These are phyloP conservation scores for Cricetomys ansorgei DNA, from an alignment of 2,113 vertebrate species.

Conservation along the genomic window DNA sequence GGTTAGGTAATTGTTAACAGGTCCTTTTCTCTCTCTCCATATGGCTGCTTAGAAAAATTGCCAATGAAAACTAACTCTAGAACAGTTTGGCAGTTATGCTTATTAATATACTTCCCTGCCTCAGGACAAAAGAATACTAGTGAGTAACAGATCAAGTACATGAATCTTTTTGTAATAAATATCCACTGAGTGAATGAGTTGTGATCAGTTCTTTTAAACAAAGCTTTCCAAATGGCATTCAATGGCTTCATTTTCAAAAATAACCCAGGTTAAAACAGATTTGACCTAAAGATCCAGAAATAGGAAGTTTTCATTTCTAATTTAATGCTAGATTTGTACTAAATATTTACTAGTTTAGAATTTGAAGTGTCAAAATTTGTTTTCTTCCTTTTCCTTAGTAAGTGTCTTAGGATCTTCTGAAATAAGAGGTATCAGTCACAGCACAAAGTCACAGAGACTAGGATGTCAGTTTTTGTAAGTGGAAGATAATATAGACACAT, in stretches of 20 bases:
- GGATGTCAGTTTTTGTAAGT: conserved; percentile 50
- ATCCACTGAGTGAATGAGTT: conserved; percentile 52
- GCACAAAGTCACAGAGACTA: conserved; percentile 31
- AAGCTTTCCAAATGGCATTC: conserved; percentile 46
- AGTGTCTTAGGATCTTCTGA: conserved; percentile 53
- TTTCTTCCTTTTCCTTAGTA: conserved; percentile 50
- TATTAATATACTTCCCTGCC: conserved; percentile 54
- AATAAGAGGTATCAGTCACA: conserved; percentile 7
- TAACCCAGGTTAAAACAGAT: conserved; percentile 50
- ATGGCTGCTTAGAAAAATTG: conserved; percentile 59
- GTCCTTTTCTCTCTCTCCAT: conserved; percentile 51
- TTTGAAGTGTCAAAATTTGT: conserved; percentile 49
- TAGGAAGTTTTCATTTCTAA: conserved; percentile 47
- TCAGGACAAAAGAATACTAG: not conserved
- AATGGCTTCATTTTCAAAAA: conserved; percentile 42
- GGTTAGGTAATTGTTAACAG: conserved; percentile 42
- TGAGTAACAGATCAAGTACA: conserved; percentile 60
- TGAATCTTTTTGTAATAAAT: conserved; percentile 58
- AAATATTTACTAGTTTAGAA: conserved; percentile 17
- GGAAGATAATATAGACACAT: conserved; percentile 56
- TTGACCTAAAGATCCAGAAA: conserved; percentile 41
- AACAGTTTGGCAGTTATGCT: conserved; percentile 46
- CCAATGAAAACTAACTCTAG: conserved; percentile 66
- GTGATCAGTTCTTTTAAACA: conserved; percentile 51
- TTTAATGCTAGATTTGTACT: conserved; percentile 34